Conservation (phyloP, 2,888 invertebrate species). For the Microplitis deprimator region DNA sequence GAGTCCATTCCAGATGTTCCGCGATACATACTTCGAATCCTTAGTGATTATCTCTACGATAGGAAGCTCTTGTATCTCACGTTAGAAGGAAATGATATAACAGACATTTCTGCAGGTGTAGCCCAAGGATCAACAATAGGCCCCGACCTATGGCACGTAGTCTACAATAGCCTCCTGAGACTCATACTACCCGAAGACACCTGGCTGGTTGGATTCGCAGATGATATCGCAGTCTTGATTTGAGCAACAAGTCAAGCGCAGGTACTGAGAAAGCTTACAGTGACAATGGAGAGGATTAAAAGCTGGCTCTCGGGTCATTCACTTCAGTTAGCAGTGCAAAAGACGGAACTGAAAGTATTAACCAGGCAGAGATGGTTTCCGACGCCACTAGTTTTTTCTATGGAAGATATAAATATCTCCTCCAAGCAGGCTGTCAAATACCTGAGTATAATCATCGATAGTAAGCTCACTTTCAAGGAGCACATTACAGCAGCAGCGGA, state of each 20-base stretch:
- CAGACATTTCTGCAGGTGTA: not conserved
- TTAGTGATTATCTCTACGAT: not conserved
- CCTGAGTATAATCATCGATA: not conserved
- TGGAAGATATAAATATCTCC: not conserved
- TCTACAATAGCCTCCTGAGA: not conserved
- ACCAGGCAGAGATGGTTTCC: not conserved
- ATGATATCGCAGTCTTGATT: not conserved
- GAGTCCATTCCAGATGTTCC: not conserved
- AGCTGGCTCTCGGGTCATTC: not conserved
- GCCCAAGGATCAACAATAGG: not conserved
- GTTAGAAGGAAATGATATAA: not conserved
- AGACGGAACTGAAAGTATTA: not conserved
- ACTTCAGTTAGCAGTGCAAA: not conserved
- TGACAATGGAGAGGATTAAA: not conserved
- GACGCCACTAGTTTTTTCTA: conserved; percentile 23
- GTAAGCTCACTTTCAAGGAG: not conserved
- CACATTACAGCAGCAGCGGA: not conserved
- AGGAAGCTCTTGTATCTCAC: not conserved
- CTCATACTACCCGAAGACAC: not conserved
- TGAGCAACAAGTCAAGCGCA: not conserved
- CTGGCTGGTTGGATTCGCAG: no score
- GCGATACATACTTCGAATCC: not conserved
- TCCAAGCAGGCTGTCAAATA: conserved; percentile 7
- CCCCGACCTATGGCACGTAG: not conserved
- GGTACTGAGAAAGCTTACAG: not conserved